Percentiles rank a stretch among this genome's conserved stretches.
Evolutionary conservation across 2,888 invertebrate species (phyloP).

Genomic region (Bembecia ichneumoniformis): DNA sequence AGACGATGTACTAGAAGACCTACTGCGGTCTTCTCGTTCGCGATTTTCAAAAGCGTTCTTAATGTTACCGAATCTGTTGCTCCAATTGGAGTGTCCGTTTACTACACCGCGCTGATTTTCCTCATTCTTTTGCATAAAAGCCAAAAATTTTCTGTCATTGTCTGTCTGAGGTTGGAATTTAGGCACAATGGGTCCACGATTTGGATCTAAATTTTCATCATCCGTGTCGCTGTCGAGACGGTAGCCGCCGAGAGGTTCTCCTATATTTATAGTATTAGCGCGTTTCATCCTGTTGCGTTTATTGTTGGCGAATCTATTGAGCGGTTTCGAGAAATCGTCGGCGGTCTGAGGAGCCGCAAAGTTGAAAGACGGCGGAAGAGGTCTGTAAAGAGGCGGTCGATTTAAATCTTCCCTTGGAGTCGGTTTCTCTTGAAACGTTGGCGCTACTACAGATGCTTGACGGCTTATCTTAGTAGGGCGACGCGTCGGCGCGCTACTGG

Average conservation of each 20-base stretch:
- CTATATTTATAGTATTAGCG: slow-evolving; percentile 91
- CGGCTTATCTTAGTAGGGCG: slow-evolving; percentile 12
- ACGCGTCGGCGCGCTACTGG: slow-evolving; percentile 9
- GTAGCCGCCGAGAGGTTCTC: slow-evolving; percentile 76
- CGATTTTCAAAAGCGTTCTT: slow-evolving; percentile 84
- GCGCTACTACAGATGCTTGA: slow-evolving; percentile 4
- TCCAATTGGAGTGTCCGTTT: slow-evolving; percentile 77
- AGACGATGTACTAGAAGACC: slow-evolving; percentile 62
- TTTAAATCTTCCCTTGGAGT: slow-evolving; percentile 29
- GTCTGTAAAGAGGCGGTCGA: slow-evolving; percentile 41
- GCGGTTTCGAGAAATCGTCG: slow-evolving; percentile 48
- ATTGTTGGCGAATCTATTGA: slow-evolving; percentile 65
- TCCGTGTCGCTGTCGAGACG: slow-evolving; percentile 64
- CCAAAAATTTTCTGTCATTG: slow-evolving; percentile 87
- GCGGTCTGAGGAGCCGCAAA: slow-evolving; percentile 44
- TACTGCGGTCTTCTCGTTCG: slow-evolving; percentile 39
- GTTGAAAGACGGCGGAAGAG: slow-evolving; percentile 56
- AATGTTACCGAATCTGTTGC: slow-evolving; percentile 85
- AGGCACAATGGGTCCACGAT: slow-evolving; percentile 66
- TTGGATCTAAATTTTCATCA: slow-evolving; percentile 48
- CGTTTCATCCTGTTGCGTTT: slow-evolving; percentile 87
- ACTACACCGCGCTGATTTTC: slow-evolving; percentile 24
- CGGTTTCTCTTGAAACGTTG: slow-evolving; percentile 20
- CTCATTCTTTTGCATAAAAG: slow-evolving; percentile 83
- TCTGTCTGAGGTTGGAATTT: slow-evolving; percentile 86